phyloP scores from a whole-genome alignment of 2,113 vertebrate genomes.

The Corvus cornix region DNA sequence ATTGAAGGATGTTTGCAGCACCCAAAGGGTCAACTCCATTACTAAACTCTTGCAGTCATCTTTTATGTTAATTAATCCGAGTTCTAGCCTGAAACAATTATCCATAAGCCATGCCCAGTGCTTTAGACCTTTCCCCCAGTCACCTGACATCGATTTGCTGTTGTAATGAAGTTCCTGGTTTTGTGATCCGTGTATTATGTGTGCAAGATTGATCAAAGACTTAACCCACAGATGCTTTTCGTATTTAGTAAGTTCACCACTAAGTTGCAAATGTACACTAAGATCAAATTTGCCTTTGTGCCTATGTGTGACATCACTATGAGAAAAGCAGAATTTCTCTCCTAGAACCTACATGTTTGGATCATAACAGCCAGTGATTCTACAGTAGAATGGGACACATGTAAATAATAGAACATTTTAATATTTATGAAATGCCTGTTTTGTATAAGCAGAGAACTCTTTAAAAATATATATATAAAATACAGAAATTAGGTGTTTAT shows the following conservation, averaged over 20 bases:
- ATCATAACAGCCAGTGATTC: background rate
- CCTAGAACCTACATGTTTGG: background rate
- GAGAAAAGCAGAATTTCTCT: background rate
- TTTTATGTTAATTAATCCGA: slow-evolving; percentile 12
- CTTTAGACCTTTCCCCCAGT: background rate
- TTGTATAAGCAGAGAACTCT: slow-evolving; percentile 41
- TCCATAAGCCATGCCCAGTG: background rate
- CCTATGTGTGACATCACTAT: background rate
- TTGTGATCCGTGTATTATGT: background rate
- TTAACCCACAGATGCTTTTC: background rate
- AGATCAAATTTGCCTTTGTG: background rate
- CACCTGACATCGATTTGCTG: slow-evolving; percentile 19
- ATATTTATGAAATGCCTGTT: slow-evolving; percentile 56
- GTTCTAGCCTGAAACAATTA: slow-evolving; percentile 10
- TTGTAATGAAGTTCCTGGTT: background rate
- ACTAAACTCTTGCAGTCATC: background rate
- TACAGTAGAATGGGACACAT: slow-evolving; percentile 4
- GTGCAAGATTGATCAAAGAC: slow-evolving; percentile 28
- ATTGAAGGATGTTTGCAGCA: slow-evolving; percentile 1
- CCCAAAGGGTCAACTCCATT: background rate
- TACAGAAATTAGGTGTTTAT: slow-evolving; percentile 42
- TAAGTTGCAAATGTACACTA: background rate
- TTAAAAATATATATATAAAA: background rate
- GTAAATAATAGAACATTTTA: slow-evolving; percentile 56
- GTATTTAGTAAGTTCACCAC: background rate